Percentiles rank a stretch among this genome's conserved stretches.
Evolutionary conservation across 2,888 invertebrate genomes (phyloP).

Genomic region (Habroteleia sp.): DNA sequence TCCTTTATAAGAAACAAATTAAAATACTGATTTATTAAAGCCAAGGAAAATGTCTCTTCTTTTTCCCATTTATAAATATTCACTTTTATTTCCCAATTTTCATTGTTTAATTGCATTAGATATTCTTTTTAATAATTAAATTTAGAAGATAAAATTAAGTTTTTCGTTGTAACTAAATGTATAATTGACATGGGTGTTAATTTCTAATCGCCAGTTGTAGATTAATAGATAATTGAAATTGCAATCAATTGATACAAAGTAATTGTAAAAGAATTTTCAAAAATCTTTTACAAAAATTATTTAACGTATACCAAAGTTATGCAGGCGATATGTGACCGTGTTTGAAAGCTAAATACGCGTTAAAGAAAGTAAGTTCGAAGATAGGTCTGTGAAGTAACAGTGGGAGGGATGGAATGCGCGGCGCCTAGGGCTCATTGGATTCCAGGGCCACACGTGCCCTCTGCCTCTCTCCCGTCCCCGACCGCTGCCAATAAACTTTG

Average conservation of each 20-base stretch:
- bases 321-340: conserved; percentile 60
- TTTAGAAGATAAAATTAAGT: too few relatives aligned
- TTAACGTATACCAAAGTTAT: conserved; percentile 43
- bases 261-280: conserved; percentile 5
- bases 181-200: too few relatives aligned
- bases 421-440: conserved; percentile 83
- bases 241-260: neutral
- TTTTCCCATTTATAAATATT: too few relatives aligned
- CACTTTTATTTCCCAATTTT: too few relatives aligned
- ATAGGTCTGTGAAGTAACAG: conserved; percentile 67
- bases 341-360: conserved; percentile 70
- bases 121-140: too few relatives aligned
- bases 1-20: too few relatives aligned
- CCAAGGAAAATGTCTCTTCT: too few relatives aligned
- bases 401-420: conserved; percentile 82
- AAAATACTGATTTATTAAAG: too few relatives aligned
- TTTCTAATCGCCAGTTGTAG: too few relatives aligned
- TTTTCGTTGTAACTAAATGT: too few relatives aligned
- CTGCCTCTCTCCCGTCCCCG: conserved; percentile 75
- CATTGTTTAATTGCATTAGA: too few relatives aligned
- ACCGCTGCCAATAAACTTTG: conserved; percentile 77
- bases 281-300: conserved; percentile 26
- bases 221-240: too few relatives aligned
- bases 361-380: conserved; percentile 72
- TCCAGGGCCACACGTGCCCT: conserved; percentile 81